phyloP scores from a whole-genome alignment of 2,113 vertebrate species.

The Erythrolamprus reginae region DNA sequence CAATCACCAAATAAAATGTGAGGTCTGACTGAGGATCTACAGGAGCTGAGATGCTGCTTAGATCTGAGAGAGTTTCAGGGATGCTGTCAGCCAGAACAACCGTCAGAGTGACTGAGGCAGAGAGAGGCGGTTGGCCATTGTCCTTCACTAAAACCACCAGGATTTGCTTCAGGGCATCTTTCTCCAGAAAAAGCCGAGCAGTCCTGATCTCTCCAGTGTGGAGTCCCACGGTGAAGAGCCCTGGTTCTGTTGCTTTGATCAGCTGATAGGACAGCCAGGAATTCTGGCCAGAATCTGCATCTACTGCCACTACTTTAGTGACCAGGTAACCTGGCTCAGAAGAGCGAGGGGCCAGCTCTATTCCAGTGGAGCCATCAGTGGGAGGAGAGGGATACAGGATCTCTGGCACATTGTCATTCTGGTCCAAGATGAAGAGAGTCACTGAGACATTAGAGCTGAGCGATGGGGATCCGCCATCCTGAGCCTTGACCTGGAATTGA shows the following conservation, averaged over 20 bases:
- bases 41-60: background rate
- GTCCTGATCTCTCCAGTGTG: slow-evolving; percentile 57
- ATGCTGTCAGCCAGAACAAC: slow-evolving; percentile 41
- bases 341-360: slow-evolving; percentile 28
- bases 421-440: background rate
- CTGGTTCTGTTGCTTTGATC: slow-evolving; percentile 37
- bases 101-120: slow-evolving; percentile 14
- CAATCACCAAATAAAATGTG: background rate
- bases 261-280: background rate
- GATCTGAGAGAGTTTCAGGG: slow-evolving; percentile 8
- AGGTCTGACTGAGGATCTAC: background rate
- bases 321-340: slow-evolving; percentile 42
- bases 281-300: background rate
- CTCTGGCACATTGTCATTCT: background rate
- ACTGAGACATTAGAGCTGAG: background rate
- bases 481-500: background rate
- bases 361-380: background rate
- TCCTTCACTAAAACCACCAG: slow-evolving; percentile 54
- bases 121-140: slow-evolving; percentile 16
- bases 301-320: too few species aligned
- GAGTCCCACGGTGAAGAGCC: slow-evolving; percentile 47
- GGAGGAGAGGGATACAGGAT: background rate
- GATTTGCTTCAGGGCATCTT: slow-evolving; percentile 42
- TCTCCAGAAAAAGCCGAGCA: slow-evolving; percentile 22
- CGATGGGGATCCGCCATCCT: background rate